Evolutionary conservation across 2,888 invertebrate genomes (phyloP), one percentile per base, ranked within the genome.

Genomic region (Escarpia spicata): DNA sequence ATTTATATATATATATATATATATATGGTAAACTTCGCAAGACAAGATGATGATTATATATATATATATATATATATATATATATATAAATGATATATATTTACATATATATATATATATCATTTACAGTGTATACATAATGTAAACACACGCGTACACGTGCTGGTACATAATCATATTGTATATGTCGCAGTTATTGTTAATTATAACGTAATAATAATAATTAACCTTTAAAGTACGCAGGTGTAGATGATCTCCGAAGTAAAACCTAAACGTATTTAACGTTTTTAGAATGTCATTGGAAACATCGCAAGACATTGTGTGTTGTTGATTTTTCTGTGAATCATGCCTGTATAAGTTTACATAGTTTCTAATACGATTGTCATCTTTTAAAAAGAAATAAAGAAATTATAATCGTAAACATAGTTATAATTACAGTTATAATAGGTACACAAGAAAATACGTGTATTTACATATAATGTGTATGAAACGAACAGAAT

Each of bases 1-100:
- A 75, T 75, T 19, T 75, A 75, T 75, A 75, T 75, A 26, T 75
- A 75, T 75, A 75, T 75, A 75, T 75, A 75, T 75, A 75, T 75
- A 75, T 75, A 75, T 75, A 75, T 75, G 26, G 19, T 75, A 75
- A 2, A 75, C 19, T 19, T 75, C 15, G 12, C 3, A 75, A 37
- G 37, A 37, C 37, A 37, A 52, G 37, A 37, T 37, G 37, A 37
- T 37, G 37, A 37, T 37, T 12, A 75, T 75, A 75, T 75, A 75
- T 75, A 75, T 75, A 75, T 75, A 75, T 75, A 75, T 60, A 60
- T 60, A 60, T 60, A 60, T 0, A 60, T 60, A 60, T 60, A 60
- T 60, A 60, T 10, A 60, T 60, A 60, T 60, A 60, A 3, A 60
- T 60, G 12, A 60, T 60, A 60, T 60, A 60, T 60, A 60, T 60